Base-by-base conservation (phyloP, 2,888 invertebrate species). In the Syrphus vitripennis region DNA sequence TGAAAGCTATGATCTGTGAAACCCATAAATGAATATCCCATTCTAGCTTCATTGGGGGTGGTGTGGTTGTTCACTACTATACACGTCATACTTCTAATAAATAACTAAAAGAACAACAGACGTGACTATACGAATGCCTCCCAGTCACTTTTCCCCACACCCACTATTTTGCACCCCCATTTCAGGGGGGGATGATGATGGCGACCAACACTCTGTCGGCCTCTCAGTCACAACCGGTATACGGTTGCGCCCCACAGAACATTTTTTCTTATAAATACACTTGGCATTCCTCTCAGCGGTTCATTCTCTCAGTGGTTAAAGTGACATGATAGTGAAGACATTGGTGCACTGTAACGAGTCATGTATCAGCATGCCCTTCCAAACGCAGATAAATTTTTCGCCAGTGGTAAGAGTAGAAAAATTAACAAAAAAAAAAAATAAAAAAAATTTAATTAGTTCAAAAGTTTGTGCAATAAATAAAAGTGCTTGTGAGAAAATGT, bases 341-440 rank as follows among this genome's bases (percentile, higher is more conserved):
- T 91, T 90, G 91, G 91, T 90, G 90, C 90, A 91, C 90, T 90
- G 90, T 91, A 90, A 89, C 91, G 91, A 92, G 92, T 92, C 92
- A 92, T 92, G 92, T 92, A 92, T 92, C 92, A 92, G 91, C 92
- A 92, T 92, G 92, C 91, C 92, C 92, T 91, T 91, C 91, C 92
- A 90, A 92, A 90, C 92, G 91, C 92, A 92, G 90, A 90, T 91
- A 89, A 91, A 90, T 91, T 92, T 90, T 89, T 91, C 91, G 90
- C 91, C 90, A 91, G 92, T 89, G 92, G 92, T 92, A 91, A 92
- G 92, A 90, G 55, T 65, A 81, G 65, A 77, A 74, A 80, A 83
- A 71, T 74, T 67, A n/a, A n/a, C n/a, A n/a, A n/a, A n/a, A 61
- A 29, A 72, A 61, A 53, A 34, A 75, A 75, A 59, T 21, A 37